phyloP scores from a whole-genome alignment of 92 coral and sea anemone genomes.

The Porites lobata region DNA sequence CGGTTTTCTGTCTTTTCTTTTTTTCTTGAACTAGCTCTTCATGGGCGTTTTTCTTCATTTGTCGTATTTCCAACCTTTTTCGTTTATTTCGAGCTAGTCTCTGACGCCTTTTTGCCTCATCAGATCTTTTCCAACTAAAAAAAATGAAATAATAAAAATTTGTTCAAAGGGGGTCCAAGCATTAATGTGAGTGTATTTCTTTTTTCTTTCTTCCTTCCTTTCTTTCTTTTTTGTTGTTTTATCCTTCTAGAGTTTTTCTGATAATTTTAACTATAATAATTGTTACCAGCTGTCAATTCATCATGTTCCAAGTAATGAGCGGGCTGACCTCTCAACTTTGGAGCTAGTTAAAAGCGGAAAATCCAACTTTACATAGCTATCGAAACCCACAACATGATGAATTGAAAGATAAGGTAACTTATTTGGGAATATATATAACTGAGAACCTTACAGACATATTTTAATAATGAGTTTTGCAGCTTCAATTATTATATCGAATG shows the following conservation, averaged over 20 bases:
- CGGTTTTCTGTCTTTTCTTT: slow-evolving; percentile 12
- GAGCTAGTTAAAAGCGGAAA: slow-evolving; percentile 22
- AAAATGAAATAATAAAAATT: background rate
- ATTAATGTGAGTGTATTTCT: no score
- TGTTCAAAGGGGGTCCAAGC: no score
- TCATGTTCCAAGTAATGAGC: slow-evolving; percentile 17
- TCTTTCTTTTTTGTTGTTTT: no score
- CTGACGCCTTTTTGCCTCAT: slow-evolving; percentile 7
- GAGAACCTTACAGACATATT: no score
- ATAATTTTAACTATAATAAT: background rate
- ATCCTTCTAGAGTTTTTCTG: background rate
- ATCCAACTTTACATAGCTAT: slow-evolving; percentile 20
- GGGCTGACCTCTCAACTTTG: slow-evolving; percentile 11
- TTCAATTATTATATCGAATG: no score
- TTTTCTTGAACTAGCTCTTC: slow-evolving; percentile 28
- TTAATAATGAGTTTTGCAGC: no score
- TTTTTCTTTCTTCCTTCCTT: no score
- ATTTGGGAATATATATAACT: no score
- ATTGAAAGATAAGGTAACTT: background rate
- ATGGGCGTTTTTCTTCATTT: background rate
- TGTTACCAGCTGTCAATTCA: slow-evolving; percentile 4
- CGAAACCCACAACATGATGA: slow-evolving; percentile 18
- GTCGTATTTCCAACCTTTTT: slow-evolving; percentile 10
- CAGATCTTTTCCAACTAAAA: slow-evolving; percentile 7
- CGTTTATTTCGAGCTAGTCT: slow-evolving; percentile 22